Evolutionary conservation across 2,113 vertebrate genomes (phyloP).

Genomic region (Amia ocellicauda): DNA sequence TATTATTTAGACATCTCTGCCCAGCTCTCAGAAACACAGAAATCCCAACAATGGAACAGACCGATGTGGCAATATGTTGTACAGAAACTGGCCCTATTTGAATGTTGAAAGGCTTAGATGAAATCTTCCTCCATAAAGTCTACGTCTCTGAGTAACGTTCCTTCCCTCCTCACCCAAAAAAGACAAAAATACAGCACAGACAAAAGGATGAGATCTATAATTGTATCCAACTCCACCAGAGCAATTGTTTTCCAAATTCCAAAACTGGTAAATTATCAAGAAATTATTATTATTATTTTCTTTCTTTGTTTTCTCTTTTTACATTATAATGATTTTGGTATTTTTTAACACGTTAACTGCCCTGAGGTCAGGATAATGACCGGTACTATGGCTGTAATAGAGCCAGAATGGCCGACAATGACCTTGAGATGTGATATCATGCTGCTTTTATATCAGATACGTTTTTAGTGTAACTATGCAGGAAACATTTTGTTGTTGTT

Average conservation of each 20-base stretch:
- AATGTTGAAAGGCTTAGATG: background rate
- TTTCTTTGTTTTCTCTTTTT: background rate
- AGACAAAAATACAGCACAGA: slow-evolving; percentile 1
- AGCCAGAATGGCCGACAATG: too few species aligned
- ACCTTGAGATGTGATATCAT: too few species aligned
- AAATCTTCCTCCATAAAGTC: slow-evolving; percentile 4
- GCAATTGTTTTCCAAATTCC: slow-evolving; percentile 6
- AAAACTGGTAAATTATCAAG: background rate
- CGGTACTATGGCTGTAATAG: background rate
- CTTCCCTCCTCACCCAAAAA: background rate
- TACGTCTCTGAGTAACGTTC: background rate
- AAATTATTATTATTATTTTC: too few species aligned
- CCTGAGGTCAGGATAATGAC: slow-evolving; percentile 8
- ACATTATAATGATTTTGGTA: background rate
- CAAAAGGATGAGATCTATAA: slow-evolving; percentile 10
- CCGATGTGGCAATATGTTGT: too few species aligned
- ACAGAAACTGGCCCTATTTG: too few species aligned
- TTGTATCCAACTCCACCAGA: background rate
- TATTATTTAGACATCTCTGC: too few species aligned
- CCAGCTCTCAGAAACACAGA: too few species aligned
- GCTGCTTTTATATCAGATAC: too few species aligned
- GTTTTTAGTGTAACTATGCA: too few species aligned
- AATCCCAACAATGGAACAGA: too few species aligned
- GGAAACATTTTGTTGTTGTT: too few species aligned
- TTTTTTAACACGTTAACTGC: slow-evolving; percentile 4